Conservation (phyloP, 2,888 invertebrate genomes). For the Zygaena filipendulae region DNA sequence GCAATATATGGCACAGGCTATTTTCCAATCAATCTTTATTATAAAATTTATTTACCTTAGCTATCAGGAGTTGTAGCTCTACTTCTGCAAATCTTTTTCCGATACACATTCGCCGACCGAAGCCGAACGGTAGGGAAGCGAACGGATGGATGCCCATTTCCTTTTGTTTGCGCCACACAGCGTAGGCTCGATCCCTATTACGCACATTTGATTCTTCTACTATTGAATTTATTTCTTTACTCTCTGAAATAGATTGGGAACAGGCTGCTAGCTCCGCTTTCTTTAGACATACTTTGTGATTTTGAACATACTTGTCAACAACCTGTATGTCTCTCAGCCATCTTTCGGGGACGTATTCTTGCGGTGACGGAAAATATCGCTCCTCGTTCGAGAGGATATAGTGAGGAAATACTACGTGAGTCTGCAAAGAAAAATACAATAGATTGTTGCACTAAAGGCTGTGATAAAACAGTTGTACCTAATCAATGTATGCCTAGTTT, state of each 20-base stretch:
- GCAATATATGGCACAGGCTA: no score
- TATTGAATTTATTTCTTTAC: neutral
- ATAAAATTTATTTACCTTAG: no score
- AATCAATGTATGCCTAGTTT: constrained; percentile 21
- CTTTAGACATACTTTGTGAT: constrained; percentile 14
- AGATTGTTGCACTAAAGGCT: neutral
- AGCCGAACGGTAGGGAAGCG: constrained; percentile 80
- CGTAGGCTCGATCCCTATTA: constrained; percentile 19
- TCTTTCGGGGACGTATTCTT: constrained; percentile 78
- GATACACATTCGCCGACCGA: constrained; percentile 80
- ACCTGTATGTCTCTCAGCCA: constrained; percentile 80
- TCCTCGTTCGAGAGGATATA: constrained; percentile 79
- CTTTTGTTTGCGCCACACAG: constrained; percentile 52
- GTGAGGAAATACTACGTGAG: constrained; percentile 83
- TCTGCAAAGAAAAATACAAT: constrained; percentile 65
- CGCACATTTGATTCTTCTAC: constrained; percentile 6
- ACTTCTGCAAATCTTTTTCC: constrained; percentile 85
- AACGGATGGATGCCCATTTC: constrained; percentile 76
- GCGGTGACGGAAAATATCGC: constrained; percentile 77
- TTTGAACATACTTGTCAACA: no score
- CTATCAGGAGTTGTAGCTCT: constrained; percentile 77
- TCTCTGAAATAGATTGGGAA: neutral
- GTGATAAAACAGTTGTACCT: constrained; percentile 4
- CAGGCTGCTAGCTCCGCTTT: constrained; percentile 2
- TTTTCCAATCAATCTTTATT: no score